Conservation (phyloP, 2,113 vertebrate genomes). For the Callopanchax toddi region DNA sequence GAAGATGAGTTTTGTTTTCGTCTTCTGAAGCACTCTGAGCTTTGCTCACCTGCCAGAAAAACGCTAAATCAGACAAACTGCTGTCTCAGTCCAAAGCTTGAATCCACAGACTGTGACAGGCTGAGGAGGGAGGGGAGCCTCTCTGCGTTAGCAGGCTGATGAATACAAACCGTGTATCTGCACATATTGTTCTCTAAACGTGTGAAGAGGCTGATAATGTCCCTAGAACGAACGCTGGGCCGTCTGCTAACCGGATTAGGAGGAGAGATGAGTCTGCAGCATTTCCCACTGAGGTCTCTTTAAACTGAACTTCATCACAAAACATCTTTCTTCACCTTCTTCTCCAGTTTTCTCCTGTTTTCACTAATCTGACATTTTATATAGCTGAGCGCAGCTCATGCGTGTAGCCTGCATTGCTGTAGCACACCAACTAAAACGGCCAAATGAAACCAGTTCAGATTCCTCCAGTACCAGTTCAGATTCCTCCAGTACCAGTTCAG, state of each 20-base stretch:
- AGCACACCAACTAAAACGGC: too few species aligned
- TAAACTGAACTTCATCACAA: slow-evolving; percentile 7
- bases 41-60: not conserved
- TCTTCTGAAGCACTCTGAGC: slow-evolving; percentile 5
- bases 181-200: slow-evolving; percentile 7
- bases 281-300: slow-evolving; percentile 28
- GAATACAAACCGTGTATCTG: slow-evolving; percentile 27
- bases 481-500: too few species aligned
- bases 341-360: not conserved
- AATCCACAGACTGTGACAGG: slow-evolving; percentile 7
- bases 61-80: slow-evolving; percentile 22
- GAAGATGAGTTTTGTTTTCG: not conserved
- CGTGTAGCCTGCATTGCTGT: not conserved
- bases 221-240: slow-evolving; percentile 29
- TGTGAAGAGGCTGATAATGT: slow-evolving; percentile 44
- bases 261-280: slow-evolving; percentile 30
- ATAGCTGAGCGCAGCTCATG: not conserved
- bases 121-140: slow-evolving; percentile 2
- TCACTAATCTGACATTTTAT: not conserved
- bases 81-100: not conserved
- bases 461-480: too few species aligned
- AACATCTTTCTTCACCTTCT: slow-evolving; percentile 26
- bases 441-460: too few species aligned
- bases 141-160: too few species aligned
- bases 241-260: slow-evolving; percentile 45